Evolutionary conservation across 1,140 invertebrate species (phyloP).

Genomic region (Leptinotarsa texana): DNA sequence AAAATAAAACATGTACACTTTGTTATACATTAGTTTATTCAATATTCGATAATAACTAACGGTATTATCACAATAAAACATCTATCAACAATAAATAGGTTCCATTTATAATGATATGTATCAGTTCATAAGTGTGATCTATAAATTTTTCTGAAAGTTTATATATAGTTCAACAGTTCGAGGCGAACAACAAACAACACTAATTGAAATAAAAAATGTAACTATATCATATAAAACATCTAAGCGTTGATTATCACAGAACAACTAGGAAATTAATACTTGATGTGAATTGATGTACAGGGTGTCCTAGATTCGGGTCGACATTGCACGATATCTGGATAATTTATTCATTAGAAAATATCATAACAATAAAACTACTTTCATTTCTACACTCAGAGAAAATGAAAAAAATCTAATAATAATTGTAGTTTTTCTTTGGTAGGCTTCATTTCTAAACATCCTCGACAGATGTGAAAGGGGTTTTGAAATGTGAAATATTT

Average conservation of each 20-base stretch:
- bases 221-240: not conserved
- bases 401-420: no score
- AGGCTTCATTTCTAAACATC: no score
- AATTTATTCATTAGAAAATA: no score
- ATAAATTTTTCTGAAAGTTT: slow-evolving; percentile 1
- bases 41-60: not conserved
- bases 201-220: slow-evolving; percentile 16
- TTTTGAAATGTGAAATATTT: no score
- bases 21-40: not conserved
- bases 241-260: slow-evolving; percentile 39
- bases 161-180: not conserved
- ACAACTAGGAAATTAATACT: slow-evolving; percentile 36
- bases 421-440: no score
- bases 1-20: no score
- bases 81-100: slow-evolving; percentile 6
- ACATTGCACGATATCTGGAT: not conserved
- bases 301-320: not conserved
- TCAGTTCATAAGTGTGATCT: slow-evolving; percentile 10
- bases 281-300: not conserved
- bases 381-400: no score
- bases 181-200: slow-evolving; percentile 9
- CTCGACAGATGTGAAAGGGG: no score
- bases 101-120: slow-evolving; percentile 8
- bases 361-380: no score
- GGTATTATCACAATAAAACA: not conserved